Evolutionary conservation across 2,888 invertebrate genomes (phyloP).

Genomic region (Epsilonema sp.): DNA sequence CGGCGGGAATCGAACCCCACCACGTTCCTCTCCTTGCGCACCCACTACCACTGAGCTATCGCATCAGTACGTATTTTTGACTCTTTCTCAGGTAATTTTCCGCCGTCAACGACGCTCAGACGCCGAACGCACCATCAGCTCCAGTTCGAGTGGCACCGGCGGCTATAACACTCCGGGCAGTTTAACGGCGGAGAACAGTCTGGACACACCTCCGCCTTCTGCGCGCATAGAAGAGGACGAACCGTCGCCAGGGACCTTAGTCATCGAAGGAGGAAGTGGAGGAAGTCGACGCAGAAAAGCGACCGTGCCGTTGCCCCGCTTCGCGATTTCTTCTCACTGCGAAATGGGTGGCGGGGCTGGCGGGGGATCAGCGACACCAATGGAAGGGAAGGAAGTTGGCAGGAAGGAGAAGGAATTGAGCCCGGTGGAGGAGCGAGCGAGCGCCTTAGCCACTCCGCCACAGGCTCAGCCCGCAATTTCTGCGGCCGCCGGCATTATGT

Average conservation of each 20-base stretch:
- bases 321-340: slow-evolving; percentile 60
- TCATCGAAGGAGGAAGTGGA: background rate
- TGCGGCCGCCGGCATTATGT: too few species aligned
- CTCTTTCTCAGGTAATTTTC: too few species aligned
- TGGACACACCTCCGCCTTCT: background rate
- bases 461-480: slow-evolving; percentile 4
- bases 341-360: slow-evolving; percentile 31
- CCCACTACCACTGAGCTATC: too few species aligned
- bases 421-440: slow-evolving; percentile 33
- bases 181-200: background rate
- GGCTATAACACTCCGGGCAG: too few species aligned
- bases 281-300: background rate
- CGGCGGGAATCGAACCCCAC: too few species aligned
- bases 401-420: slow-evolving; percentile 29
- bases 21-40: too few species aligned
- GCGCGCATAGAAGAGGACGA: too few species aligned
- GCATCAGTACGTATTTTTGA: too few species aligned
- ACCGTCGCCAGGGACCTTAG: background rate
- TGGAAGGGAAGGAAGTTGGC: too few species aligned
- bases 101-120: too few species aligned
- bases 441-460: slow-evolving; percentile 4
- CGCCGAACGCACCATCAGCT: background rate
- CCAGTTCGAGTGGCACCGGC: background rate
- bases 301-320: slow-evolving; percentile 46
- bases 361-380: too few species aligned